Evolutionary conservation across 2,113 vertebrate species (phyloP), one percentile per base, ranked within the genome.

Genomic region (Apistogramma diplotaenia): DNA sequence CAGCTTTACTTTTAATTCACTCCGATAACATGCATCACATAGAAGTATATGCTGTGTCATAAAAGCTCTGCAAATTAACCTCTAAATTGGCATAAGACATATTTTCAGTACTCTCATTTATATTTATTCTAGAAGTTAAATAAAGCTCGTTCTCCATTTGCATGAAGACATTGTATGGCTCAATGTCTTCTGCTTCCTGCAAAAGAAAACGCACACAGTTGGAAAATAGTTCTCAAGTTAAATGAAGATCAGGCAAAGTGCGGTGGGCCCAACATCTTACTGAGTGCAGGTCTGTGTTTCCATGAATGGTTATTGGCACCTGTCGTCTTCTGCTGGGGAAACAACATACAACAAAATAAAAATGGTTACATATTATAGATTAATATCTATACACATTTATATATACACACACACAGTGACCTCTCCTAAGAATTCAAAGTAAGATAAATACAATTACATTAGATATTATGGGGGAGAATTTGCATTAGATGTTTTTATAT

Each of bases 401-500:
- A 10, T 21, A 37, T 61, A 2, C 11, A 8, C 37, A n/a, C 35
- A 23, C 35, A 0, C 35, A 37, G 2, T 27, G 8, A 23, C 2
- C 0, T 61, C 33, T 61, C 33, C 59, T 0, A 61, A 37, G 37
- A 61, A 15, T 33, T 23, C 21, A 0, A 21, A 13, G 0, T 61
- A 37, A 2, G 6, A 23, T 23, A 62, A 62, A 40, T 0, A 23
- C 3, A 5, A 10, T 25, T 65, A 2, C 0, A 65, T 65, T 10
- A 10, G 0, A 43, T 6, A 0, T 43, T 18, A 25, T 2, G 13
- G 23, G 33, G 40, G 16, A 6, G 0, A 62, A 23, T 16, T 40
- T 62, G 3, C 16, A 23, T 62, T 0, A 0, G 12, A 0, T 40
- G n/a, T 4, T 62, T 62, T 62, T 62, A 40, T 21, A 62, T 40